These are phyloP conservation scores for Montipora sp. DNA, from an alignment of 64 coral and sea anemone species.

Conservation along the genomic window DNA sequence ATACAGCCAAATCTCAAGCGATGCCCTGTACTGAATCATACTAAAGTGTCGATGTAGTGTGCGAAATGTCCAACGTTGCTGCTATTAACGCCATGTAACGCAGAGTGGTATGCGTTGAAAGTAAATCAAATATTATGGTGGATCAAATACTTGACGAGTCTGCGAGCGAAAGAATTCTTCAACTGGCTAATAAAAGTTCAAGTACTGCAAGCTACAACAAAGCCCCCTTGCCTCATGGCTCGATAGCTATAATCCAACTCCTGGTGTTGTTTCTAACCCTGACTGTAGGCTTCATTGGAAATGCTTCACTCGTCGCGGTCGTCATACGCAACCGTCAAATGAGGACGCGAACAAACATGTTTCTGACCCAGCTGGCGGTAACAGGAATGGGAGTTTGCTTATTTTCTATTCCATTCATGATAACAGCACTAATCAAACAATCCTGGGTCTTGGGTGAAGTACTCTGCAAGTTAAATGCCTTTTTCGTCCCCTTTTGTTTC, in stretches of 20 bases:
- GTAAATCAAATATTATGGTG: background rate
- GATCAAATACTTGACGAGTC: background rate
- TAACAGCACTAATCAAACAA: conserved; percentile 56
- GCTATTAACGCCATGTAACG: background rate
- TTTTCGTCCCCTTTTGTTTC: conserved; percentile 67
- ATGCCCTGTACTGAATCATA: background rate
- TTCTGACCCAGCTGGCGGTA: conserved; percentile 75
- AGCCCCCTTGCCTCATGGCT: background rate
- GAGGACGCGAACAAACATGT: conserved; percentile 87
- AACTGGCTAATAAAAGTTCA: background rate
- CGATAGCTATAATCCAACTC: conserved; percentile 48
- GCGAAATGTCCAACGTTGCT: too few relatives aligned
- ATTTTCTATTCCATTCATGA: conserved; percentile 65
- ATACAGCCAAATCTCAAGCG: too few relatives aligned
- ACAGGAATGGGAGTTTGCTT: conserved; percentile 53
- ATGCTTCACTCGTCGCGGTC: conserved; percentile 63
- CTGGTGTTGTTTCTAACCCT: conserved; percentile 49
- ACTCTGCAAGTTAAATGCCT: conserved; percentile 74
- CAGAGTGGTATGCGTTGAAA: background rate
- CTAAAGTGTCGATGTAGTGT: too few relatives aligned
- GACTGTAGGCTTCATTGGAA: conserved; percentile 63
- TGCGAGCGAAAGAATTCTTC: background rate
- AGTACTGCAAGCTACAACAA: background rate
- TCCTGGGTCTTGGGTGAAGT: conserved; percentile 69
- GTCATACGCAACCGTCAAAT: conserved; percentile 75